These are phyloP conservation scores for Erythrocebus patas DNA, from an alignment of 2,113 vertebrate genomes.

Conservation along the genomic window DNA sequence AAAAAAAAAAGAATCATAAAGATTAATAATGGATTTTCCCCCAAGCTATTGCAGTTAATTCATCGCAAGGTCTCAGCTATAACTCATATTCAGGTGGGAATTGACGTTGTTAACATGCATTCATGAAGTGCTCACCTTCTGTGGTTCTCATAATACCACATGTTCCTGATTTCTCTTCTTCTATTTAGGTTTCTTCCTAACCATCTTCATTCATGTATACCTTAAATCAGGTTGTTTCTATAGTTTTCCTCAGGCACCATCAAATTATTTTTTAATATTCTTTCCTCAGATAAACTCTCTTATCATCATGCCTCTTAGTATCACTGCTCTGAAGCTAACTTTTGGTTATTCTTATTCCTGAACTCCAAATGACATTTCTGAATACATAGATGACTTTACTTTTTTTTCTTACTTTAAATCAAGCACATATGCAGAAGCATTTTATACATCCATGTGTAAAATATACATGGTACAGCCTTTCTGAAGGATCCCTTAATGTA, in stretches of 20 bases:
- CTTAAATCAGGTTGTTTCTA: neutral
- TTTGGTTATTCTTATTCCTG: neutral
- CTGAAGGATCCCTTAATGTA: neutral
- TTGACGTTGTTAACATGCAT: neutral
- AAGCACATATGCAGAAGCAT: neutral
- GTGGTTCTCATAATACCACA: neutral
- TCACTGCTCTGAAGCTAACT: neutral
- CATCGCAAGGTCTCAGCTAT: too few species aligned
- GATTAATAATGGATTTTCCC: too few species aligned
- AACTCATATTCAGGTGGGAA: too few species aligned
- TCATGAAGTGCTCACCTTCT: neutral
- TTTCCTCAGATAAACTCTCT: neutral
- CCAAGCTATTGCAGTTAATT: too few species aligned
- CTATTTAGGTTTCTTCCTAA: neutral
- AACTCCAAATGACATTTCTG: neutral
- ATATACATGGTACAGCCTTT: neutral
- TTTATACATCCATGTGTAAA: neutral
- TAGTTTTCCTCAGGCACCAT: neutral
- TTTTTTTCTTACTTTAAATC: neutral
- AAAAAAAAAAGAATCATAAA: neutral
- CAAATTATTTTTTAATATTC: neutral
- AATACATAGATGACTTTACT: neutral
- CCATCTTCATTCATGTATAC: neutral
- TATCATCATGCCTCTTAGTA: neutral
- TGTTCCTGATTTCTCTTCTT: neutral